Base-by-base conservation (phyloP, 2,113 vertebrate genomes). In the Cariama cristata region DNA sequence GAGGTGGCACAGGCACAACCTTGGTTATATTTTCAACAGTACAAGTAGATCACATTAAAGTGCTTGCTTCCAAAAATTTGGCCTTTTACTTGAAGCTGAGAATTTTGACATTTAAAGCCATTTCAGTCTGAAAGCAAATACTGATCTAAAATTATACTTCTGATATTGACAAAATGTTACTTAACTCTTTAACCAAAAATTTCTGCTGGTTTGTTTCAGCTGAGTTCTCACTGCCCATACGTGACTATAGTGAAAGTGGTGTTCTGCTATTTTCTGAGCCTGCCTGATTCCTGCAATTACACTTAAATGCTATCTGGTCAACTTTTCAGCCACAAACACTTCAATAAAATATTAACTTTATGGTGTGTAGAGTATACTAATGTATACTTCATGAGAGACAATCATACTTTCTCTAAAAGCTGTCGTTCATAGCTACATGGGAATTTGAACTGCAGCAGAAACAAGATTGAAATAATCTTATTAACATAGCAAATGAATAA, bases 261-360 rank as follows among this genome's bases (percentile, higher is more conserved):
- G 56, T 75, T 90, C 38, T 42, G 23, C 33, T 80, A 56, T 95
- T 95, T 91, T 66, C 72, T 74, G 56, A 89, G 24, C 73, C 93
- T 94, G 77, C 44, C 55, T 77, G 74, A 75, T 68, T 42, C n/a
- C 58, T 92, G 60, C 66, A 59, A 4, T 80, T 82, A 30, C 16
- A 40, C 26, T 95, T 81, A 77, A 83, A 86, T 91, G 75, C 27
- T 77, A 11, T 77, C 66, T 95, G 53, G 56, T 76, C 91, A 89
- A 81, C 49, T 93, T 67, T 75, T 67, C 75, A 79, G 82, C 96
- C 89, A 27, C 89, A 94, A 94, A 84, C 76, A 33, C n/a, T 96
- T 96, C 45, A 69, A 5, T 52, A 72, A n/a, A 55, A 71, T 59
- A 30, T 22, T 69, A 45, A 12, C 33, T 71, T 77, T 9, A 7